Conservation (phyloP, 1,140 invertebrate species). For the Acromyrmex charruanus region DNA sequence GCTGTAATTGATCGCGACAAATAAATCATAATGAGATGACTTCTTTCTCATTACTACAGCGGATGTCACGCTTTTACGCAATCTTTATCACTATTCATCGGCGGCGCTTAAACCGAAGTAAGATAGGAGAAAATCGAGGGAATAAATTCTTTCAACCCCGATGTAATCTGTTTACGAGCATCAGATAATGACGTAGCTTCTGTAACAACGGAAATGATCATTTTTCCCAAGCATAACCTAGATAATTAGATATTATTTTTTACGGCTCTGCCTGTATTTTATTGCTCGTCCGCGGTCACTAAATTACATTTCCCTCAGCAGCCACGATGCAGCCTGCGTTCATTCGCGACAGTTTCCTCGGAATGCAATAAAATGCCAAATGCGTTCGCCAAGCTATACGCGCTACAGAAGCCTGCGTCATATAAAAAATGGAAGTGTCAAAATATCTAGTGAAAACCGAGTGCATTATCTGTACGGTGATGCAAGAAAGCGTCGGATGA, state of each 20-base stretch:
- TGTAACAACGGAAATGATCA: constrained; percentile 54
- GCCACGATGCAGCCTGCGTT: constrained; percentile 16
- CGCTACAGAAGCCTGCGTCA: constrained; percentile 2
- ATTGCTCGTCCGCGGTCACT: not conserved
- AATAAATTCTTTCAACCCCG: constrained; percentile 66
- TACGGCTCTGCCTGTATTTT: not conserved
- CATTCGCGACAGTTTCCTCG: constrained; percentile 50
- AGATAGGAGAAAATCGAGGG: constrained; percentile 50
- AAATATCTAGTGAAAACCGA: constrained; percentile 1
- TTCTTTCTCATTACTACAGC: constrained; percentile 73
- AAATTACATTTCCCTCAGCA: constrained; percentile 29
- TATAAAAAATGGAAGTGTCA: constrained; percentile 16
- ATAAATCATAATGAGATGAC: constrained; percentile 77
- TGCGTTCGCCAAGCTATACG: not conserved
- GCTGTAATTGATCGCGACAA: constrained; percentile 77
- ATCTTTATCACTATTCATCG: constrained; percentile 75
- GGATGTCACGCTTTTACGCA: constrained; percentile 74
- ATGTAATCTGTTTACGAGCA: constrained; percentile 68
- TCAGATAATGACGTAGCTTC: constrained; percentile 60
- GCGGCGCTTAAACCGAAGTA: constrained; percentile 15
- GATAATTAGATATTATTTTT: constrained; percentile 64
- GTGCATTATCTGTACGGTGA: not conserved
- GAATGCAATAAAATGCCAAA: constrained; percentile 47
- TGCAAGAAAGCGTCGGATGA: not conserved
- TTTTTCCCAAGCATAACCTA: constrained; percentile 62